phyloP scores from a whole-genome alignment of 2,113 vertebrate species.

The Dasyornis broadbenti region DNA sequence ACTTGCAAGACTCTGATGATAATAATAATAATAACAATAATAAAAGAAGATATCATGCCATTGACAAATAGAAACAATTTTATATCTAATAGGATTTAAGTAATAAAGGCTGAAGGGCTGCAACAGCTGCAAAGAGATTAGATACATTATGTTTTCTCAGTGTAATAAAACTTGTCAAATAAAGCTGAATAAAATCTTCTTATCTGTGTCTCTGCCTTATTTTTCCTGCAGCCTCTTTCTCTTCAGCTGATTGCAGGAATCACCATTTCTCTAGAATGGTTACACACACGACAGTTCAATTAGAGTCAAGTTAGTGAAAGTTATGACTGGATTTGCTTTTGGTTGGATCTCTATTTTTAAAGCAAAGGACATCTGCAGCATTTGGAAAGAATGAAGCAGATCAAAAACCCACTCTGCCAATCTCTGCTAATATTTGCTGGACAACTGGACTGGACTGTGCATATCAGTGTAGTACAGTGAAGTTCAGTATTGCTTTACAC shows the following conservation, averaged over 20 bases:
- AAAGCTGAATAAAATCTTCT: slow-evolving; percentile 67
- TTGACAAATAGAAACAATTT: slow-evolving; percentile 67
- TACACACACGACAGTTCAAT: slow-evolving; percentile 56
- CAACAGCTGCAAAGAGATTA: slow-evolving; percentile 65
- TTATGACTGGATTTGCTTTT: slow-evolving; percentile 48
- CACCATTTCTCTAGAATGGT: slow-evolving; percentile 48
- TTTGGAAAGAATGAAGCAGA: not conserved
- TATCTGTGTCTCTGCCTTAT: slow-evolving; percentile 55
- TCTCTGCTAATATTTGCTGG: not conserved
- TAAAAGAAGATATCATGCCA: slow-evolving; percentile 47
- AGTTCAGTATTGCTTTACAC: not conserved
- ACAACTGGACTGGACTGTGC: not conserved
- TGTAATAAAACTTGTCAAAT: slow-evolving; percentile 70
- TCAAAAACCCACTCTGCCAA: not conserved
- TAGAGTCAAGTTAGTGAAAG: slow-evolving; percentile 59
- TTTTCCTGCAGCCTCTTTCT: slow-evolving; percentile 57
- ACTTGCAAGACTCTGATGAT: slow-evolving; percentile 19
- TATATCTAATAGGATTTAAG: slow-evolving; percentile 65
- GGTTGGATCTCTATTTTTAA: not conserved
- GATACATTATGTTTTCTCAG: slow-evolving; percentile 55
- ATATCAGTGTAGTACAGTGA: not conserved
- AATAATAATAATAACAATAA: slow-evolving; percentile 29
- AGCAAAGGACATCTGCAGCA: not conserved
- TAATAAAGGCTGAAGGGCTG: slow-evolving; percentile 65
- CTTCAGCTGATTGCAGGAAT: slow-evolving; percentile 41